These are phyloP conservation scores for Gasteruption jaculator DNA, from an alignment of 2,888 invertebrate genomes.

Conservation along the genomic window DNA sequence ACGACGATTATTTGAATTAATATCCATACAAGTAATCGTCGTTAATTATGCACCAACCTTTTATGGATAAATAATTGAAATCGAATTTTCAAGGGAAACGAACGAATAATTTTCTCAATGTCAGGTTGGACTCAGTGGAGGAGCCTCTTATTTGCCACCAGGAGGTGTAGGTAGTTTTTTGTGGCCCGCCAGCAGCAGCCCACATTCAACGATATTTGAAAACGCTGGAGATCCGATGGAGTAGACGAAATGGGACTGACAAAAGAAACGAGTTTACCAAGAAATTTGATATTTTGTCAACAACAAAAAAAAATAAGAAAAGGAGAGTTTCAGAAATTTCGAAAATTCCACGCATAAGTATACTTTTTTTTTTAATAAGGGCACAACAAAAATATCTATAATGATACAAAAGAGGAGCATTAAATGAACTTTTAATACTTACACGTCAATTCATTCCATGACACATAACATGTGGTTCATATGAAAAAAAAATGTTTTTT, in stretches of 20 bases:
- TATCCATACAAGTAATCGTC: no score
- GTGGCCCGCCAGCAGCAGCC: conserved; percentile 44
- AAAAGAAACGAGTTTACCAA: conserved; percentile 5
- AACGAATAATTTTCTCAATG: no score
- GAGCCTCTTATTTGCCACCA: conserved; percentile 46
- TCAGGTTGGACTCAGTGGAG: conserved; percentile 45
- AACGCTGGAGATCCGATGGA: conserved; percentile 47
- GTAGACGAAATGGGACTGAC: conserved; percentile 26
- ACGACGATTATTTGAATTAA: no score
- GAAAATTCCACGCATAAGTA: conserved; percentile 3
- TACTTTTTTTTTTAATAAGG: conserved; percentile 8
- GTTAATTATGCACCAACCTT: no score
- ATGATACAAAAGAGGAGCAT: no score
- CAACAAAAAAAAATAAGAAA: conserved; percentile 4
- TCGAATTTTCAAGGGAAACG: no score
- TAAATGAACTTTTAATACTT: no score
- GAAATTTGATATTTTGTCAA: conserved; percentile 12
- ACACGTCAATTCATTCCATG: no score
- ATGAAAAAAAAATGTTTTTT: no score
- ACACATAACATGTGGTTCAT: no score
- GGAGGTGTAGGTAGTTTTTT: conserved; percentile 46
- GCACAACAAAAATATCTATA: no score
- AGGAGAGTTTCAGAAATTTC: conserved; percentile 1
- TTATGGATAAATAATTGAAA: no score
- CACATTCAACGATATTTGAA: conserved; percentile 48